Percentiles rank a stretch among this genome's conserved stretches.
phyloP scores from a whole-genome alignment of 2,113 vertebrate species.

The Nymphicus hollandicus region DNA sequence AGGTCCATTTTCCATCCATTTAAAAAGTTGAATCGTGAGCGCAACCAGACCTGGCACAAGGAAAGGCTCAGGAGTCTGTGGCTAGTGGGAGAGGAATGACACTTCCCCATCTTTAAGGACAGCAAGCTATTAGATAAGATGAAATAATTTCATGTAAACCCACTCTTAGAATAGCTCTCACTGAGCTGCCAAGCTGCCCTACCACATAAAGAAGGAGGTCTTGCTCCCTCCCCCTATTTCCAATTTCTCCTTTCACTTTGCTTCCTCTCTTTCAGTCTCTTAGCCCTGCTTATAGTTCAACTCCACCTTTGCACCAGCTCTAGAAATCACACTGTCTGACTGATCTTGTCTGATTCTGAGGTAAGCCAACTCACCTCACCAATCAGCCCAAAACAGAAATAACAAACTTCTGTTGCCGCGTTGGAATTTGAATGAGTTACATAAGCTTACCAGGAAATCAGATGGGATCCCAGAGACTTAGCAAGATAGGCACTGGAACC shows the following conservation, averaged over 20 bases:
- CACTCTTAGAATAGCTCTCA: not conserved
- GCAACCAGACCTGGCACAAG: not conserved
- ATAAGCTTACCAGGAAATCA: not conserved
- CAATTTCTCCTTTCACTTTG: not conserved
- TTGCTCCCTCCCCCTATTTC: not conserved
- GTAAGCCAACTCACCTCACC: not conserved
- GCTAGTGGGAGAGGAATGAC: not conserved
- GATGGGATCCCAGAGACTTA: not conserved
- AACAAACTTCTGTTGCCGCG: not conserved
- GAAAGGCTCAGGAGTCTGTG: not conserved
- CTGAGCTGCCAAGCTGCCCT: not conserved
- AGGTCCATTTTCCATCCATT: not conserved
- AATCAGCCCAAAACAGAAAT: not conserved
- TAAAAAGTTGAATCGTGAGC: not conserved
- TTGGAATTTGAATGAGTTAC: not conserved
- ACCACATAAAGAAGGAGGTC: not conserved
- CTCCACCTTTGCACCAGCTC: not conserved
- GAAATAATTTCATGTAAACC: not conserved
- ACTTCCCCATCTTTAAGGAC: not conserved
- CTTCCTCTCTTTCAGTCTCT: not conserved
- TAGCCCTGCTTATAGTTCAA: not conserved
- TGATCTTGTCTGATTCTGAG: not conserved
- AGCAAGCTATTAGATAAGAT: not conserved
- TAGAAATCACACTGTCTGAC: not conserved
- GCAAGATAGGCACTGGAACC: not conserved